Conservation (phyloP, 1,140 invertebrate genomes). For the Scaptodrosophila lebanonensis region DNA sequence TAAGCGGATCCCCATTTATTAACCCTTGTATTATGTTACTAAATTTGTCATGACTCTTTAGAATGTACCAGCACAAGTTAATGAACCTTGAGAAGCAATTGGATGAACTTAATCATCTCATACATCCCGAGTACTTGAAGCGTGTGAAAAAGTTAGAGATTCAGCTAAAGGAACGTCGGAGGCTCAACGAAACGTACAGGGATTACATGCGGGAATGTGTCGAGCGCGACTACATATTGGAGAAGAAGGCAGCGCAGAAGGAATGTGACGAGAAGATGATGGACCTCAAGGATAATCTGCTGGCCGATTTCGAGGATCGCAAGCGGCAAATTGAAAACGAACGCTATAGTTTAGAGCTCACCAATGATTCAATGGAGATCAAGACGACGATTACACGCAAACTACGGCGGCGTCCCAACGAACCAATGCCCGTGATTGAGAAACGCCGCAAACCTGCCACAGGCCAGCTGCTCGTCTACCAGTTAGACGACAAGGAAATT, state of each 20-base stretch:
- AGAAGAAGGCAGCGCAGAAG: conserved; percentile 91
- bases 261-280: conserved; percentile 96
- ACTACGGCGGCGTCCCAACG: conserved; percentile 92
- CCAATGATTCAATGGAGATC: conserved; percentile 90
- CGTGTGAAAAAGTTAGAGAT: conserved; percentile 89
- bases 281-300: conserved; percentile 92
- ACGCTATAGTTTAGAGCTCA: conserved; percentile 90
- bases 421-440: conserved; percentile 91
- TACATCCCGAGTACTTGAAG: conserved; percentile 90
- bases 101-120: conserved; percentile 90
- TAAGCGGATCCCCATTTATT: conserved; percentile 75
- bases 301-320: conserved; percentile 95
- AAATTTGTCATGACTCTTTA: conserved; percentile 75
- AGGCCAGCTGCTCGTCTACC: conserved; percentile 88
- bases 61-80: conserved; percentile 96
- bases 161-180: conserved; percentile 86
- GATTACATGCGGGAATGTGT: conserved; percentile 91
- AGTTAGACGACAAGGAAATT: conserved; percentile 93
- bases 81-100: conserved; percentile 92
- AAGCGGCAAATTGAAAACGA: conserved; percentile 92
- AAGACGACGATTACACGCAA: conserved; percentile 89
- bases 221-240: conserved; percentile 91
- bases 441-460: conserved; percentile 87
- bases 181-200: conserved; percentile 88
- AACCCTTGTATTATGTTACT: neutral